Evolutionary conservation across 2,888 invertebrate species (phyloP).

Genomic region (Tricholauxania praeusta): DNA sequence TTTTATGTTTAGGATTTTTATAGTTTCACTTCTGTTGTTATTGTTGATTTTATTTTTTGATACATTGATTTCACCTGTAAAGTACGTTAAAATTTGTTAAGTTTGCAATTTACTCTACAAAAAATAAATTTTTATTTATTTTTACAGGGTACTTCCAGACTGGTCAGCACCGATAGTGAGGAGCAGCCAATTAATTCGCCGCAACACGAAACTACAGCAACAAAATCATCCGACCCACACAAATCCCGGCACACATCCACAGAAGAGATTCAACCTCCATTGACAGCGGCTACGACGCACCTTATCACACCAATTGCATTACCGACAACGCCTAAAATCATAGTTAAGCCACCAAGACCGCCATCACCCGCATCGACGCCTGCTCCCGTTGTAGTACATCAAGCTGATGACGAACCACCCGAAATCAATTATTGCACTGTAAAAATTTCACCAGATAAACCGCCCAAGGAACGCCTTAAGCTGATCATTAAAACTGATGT

Average conservation of each 20-base stretch:
- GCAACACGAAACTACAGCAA: conserved; percentile 51
- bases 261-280: conserved; percentile 51
- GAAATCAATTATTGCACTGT: conserved; percentile 66
- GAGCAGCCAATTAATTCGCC: conserved; percentile 70
- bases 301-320: conserved; percentile 35
- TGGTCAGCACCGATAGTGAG: conserved; percentile 77
- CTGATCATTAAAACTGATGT: conserved; percentile 67
- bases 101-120: background rate
- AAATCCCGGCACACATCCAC: conserved; percentile 47
- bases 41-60: background rate
- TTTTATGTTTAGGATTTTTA: background rate
- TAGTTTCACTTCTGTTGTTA: background rate
- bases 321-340: conserved; percentile 58
- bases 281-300: conserved; percentile 19
- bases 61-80: background rate
- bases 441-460: conserved; percentile 67
- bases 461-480: conserved; percentile 70
- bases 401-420: conserved; percentile 60
- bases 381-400: conserved; percentile 47
- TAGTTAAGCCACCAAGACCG: conserved; percentile 57
- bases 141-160: conserved; percentile 72
- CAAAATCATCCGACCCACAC: conserved; percentile 47
- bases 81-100: background rate
- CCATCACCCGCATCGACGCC: conserved; percentile 48
- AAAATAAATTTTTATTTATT: background rate